Conservation (phyloP, 2,888 invertebrate genomes). For the Dicyrtomina minuta region DNA sequence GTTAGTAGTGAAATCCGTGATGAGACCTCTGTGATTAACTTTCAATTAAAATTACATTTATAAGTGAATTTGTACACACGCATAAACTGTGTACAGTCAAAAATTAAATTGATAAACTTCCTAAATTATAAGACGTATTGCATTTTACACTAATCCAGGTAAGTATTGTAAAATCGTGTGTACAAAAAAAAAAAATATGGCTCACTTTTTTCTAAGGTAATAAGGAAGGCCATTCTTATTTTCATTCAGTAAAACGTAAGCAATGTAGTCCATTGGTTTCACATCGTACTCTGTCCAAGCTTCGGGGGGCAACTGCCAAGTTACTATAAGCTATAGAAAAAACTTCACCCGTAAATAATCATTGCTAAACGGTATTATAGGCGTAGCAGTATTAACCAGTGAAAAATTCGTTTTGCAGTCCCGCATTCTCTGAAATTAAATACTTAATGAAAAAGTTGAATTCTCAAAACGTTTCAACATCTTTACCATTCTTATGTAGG, state of each 20-base stretch:
- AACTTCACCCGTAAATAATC: too few relatives aligned
- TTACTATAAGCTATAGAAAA: slow-evolving; percentile 13
- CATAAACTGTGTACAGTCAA: background rate
- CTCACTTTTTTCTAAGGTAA: slow-evolving; percentile 18
- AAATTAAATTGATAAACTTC: background rate
- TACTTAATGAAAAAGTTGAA: background rate
- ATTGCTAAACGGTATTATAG: too few relatives aligned
- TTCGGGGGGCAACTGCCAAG: slow-evolving; percentile 21
- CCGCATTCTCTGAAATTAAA: background rate
- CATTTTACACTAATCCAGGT: too few relatives aligned
- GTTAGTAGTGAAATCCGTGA: slow-evolving; percentile 1
- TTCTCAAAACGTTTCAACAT: too few relatives aligned
- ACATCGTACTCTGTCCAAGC: slow-evolving; percentile 10
- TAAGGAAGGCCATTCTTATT: slow-evolving; percentile 2
- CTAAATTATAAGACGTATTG: background rate
- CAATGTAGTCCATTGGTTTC: slow-evolving; percentile 19
- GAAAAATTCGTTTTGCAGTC: too few relatives aligned
- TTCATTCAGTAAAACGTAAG: slow-evolving; percentile 22
- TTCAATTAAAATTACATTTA: too few relatives aligned
- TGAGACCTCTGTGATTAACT: slow-evolving; percentile 3
- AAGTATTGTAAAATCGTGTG: too few relatives aligned
- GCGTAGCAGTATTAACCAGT: too few relatives aligned
- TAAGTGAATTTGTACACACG: too few relatives aligned
- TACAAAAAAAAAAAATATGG: background rate
- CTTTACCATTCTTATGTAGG: slow-evolving; percentile 5